A percentile compares a stretch with the other conserved stretches of the same genome.
Conservation (phyloP, 1,140 invertebrate species). For the Habropoda laboriosa region DNA sequence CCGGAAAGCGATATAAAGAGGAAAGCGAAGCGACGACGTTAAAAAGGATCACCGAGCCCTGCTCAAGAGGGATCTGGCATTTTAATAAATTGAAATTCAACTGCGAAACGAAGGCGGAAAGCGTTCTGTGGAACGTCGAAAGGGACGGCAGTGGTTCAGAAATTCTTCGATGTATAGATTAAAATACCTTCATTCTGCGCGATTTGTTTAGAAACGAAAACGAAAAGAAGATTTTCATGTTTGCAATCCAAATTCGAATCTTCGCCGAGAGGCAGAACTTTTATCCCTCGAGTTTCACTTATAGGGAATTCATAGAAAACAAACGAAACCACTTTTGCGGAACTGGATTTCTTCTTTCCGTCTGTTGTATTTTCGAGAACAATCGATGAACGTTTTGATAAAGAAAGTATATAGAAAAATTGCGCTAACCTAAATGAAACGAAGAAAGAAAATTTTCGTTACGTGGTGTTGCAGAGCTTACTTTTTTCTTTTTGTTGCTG, state of each 20-base stretch:
- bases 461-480: background rate
- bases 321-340: too few species aligned
- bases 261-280: background rate
- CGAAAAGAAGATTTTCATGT: background rate
- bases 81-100: slow-evolving; percentile 63
- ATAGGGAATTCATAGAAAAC: too few species aligned
- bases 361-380: background rate
- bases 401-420: background rate
- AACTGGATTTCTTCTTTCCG: background rate
- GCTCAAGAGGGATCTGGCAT: slow-evolving; percentile 38
- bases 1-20: slow-evolving; percentile 44
- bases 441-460: background rate
- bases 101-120: slow-evolving; percentile 48
- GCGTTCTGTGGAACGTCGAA: background rate
- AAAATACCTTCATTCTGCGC: slow-evolving; percentile 35
- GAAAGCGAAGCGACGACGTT: slow-evolving; percentile 46
- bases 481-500: background rate
- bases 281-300: background rate
- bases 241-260: slow-evolving; percentile 10
- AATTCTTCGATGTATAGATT: slow-evolving; percentile 27
- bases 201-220: slow-evolving; percentile 26
- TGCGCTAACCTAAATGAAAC: too few species aligned
- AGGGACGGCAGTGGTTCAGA: background rate
- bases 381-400: background rate
- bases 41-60: slow-evolving; percentile 46